These are phyloP conservation scores for Limnephilus marmoratus DNA, from an alignment of 2,888 invertebrate species.

Conservation along the genomic window DNA sequence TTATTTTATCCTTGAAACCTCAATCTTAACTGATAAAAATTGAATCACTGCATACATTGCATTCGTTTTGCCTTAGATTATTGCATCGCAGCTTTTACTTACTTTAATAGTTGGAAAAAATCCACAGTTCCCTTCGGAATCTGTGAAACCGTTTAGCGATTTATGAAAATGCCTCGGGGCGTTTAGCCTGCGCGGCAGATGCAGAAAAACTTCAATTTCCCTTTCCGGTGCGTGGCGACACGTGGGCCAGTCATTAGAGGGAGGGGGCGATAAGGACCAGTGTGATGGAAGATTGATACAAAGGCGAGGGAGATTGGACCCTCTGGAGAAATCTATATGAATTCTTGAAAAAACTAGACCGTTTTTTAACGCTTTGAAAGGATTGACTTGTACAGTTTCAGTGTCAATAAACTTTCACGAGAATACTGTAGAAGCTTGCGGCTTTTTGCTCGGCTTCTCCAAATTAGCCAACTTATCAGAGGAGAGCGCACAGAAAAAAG, in stretches of 20 bases:
- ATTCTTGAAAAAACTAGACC: not conserved
- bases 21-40: not conserved
- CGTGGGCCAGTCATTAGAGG: not conserved
- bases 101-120: not conserved
- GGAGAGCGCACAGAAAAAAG: no score
- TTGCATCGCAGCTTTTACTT: not conserved
- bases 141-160: conserved; percentile 27
- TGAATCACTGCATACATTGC: not conserved
- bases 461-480: no score
- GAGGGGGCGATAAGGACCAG: not conserved
- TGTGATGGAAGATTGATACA: not conserved
- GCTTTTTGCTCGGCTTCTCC: no score
- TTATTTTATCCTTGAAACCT: no score
- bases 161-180: conserved; percentile 7
- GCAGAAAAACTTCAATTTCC: conserved; percentile 19
- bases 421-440: not conserved
- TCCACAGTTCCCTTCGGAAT: not conserved
- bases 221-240: not conserved
- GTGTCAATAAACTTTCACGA: no score
- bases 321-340: not conserved
- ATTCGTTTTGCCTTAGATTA: not conserved
- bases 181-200: conserved; percentile 3
- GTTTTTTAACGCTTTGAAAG: not conserved
- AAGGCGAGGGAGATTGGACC: not conserved
- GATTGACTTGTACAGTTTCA: not conserved